Base-by-base conservation (phyloP, 1,140 invertebrate genomes). In the Teleogryllus occipitalis region DNA sequence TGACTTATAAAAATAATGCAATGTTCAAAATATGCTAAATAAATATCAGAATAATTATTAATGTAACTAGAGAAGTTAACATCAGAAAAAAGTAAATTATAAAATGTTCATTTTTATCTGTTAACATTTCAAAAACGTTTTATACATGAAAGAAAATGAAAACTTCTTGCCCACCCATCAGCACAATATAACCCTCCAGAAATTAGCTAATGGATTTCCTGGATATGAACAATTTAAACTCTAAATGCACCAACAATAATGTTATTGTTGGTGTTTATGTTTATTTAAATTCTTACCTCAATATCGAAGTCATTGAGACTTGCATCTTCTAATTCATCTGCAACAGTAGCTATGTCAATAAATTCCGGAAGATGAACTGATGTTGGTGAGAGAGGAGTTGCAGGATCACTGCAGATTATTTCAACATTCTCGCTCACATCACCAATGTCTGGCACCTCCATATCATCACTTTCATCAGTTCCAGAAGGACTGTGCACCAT, bases 401-500 rank as follows among this genome's bases (percentile, higher is more conserved):
- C 82, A 86, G 85, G 12, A 85, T 83, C 78, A 88, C 82, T 39
- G 86, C 86, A 78, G 87, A 83, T 80, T 87, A 86, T 80, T 88
- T 88, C 74, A 14, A 65, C 54, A 65, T 65, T 65, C 18, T 65
- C 54, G 18, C 18, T 65, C 54, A 65, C 10, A 65, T 89, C 84
- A 21, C 87, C 85, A 83, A 88, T 89, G 0, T 86, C 83, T 15
- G 84, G 80, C 83, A 10, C 54, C 10, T 65, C 54, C 54, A 65
- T 65, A 82, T 81, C 83, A 82, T 86, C 86, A 18, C 85, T 85
- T 8, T 86, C 87, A 73, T 86, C 86, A 79, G 86, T 86, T 79
- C 88, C 88, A 78, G 88, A 87, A 74, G 87, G 87, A 82, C 87
- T 87, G 27, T 87, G 86, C 74, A 86, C 87, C 77, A 85, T 87